These are phyloP conservation scores for Aphidius colemani DNA, from an alignment of 2,888 invertebrate genomes.

Conservation along the genomic window DNA sequence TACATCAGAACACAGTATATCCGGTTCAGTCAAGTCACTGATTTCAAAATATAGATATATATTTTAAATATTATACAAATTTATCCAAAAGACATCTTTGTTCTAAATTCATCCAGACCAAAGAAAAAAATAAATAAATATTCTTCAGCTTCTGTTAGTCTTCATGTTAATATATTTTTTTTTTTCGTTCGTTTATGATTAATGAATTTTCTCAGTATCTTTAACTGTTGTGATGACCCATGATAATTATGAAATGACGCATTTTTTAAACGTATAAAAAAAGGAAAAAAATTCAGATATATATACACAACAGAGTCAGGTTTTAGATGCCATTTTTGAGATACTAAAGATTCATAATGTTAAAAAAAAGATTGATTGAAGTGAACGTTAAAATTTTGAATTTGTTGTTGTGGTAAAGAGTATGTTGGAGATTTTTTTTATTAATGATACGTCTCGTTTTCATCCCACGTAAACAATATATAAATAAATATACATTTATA, in stretches of 20 bases:
- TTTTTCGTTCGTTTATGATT: background rate
- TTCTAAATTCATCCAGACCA: no score
- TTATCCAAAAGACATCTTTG: no score
- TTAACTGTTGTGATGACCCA: conserved; percentile 3
- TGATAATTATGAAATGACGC: conserved; percentile 9
- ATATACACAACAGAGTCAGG: background rate
- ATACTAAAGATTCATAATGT: background rate
- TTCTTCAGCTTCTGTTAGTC: no score
- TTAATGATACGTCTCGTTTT: no score
- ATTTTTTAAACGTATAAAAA: background rate
- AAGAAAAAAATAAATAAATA: no score
- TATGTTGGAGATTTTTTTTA: no score
- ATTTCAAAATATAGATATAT: conserved; percentile 6
- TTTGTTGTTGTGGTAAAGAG: no score
- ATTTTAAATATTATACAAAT: no score
- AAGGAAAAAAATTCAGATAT: background rate
- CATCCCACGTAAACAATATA: no score
- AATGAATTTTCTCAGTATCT: conserved; percentile 8
- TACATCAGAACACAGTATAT: background rate
- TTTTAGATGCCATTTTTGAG: background rate
- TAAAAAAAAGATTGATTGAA: background rate
- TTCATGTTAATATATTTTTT: no score
- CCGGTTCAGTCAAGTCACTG: conserved; percentile 7
- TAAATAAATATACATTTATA: no score
- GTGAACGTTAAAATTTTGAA: no score